Percentiles rank a stretch among this genome's conserved stretches.
phyloP scores from a whole-genome alignment of 1,140 invertebrate species.

The Mylabris phalerata region DNA sequence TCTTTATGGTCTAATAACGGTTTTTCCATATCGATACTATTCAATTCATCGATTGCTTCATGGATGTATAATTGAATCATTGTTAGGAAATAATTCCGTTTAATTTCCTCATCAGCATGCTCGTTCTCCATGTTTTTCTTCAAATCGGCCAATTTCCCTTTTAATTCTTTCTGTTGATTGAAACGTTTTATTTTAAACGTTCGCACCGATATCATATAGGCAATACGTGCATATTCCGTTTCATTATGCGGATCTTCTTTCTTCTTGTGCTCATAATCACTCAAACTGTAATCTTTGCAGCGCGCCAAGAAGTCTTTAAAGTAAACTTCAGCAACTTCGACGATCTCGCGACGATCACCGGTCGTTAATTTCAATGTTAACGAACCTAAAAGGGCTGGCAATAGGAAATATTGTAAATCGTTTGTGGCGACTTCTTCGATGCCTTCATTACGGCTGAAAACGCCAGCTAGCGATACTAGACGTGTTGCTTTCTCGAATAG shows the following conservation, averaged over 20 bases:
- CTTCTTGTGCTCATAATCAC: conserved; percentile 43
- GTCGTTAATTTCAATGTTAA: conserved; percentile 61
- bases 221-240: conserved; percentile 38
- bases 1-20: conserved; percentile 65
- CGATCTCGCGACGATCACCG: conserved; percentile 57
- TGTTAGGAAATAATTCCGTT: conserved; percentile 76
- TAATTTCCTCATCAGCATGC: conserved; percentile 70
- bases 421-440: conserved; percentile 81
- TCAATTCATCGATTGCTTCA: conserved; percentile 71
- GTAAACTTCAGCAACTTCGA: conserved; percentile 73
- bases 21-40: conserved; percentile 64
- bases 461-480: conserved; percentile 65
- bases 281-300: conserved; percentile 70
- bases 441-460: conserved; percentile 85
- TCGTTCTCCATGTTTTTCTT: conserved; percentile 54
- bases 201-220: conserved; percentile 47
- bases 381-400: conserved; percentile 77
- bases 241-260: neutral
- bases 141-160: conserved; percentile 59
- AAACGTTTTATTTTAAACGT: conserved; percentile 73
- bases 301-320: conserved; percentile 78
- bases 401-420: conserved; percentile 74
- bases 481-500: conserved; percentile 71
- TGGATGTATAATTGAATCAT: conserved; percentile 69
- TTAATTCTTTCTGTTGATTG: conserved; percentile 71